Evolutionary conservation across 35 echinoderm and acorn worm genomes (phyloP), one percentile per base, ranked within the genome.

Genomic region (Lytechinus variegatus): DNA sequence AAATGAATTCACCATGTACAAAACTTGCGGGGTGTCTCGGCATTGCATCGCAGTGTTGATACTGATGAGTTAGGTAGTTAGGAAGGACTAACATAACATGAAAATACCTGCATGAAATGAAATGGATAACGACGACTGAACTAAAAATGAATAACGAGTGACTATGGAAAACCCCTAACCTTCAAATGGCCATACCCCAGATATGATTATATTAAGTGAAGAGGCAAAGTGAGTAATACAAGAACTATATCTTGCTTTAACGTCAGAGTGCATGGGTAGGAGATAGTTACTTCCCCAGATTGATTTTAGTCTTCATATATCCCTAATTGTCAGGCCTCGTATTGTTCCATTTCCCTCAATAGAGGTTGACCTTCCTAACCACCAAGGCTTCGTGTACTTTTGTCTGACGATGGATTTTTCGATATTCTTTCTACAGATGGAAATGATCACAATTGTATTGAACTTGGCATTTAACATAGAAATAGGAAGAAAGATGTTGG

Each of bases 281-380:
- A n/a, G n/a, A n/a, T n/a, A n/a, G 66, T 79, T 58, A 58, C 56
- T 58, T 79, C 66, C 66, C 66, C 66, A 24, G 66, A 79, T 24
- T 79, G 4, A 24, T 79, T 79, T 79, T 24, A 3, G 66, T 19
- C 66, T 79, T 79, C 12, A 21, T 79, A 79, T 79, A 79, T 79
- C n/a, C 19, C 21, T 79, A 79, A 79, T 79, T 79, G 66, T 79
- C 66, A 79, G n/a, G 3, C 66, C 66, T 4, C 66, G 66, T 79
- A 79, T 16, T 79, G 66, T 79, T 79, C 66, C 66, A 79, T n/a
- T 79, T 79, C 66, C 66, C 66, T 79, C 66, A 79, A 79, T 79
- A 79, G 19, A 79, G 4, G 3, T 79, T 79, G 66, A 79, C 66
- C 66, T 79, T 79, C 66, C 66, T 4, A 79, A 16, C 66, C 12